Conservation (phyloP, 2,113 vertebrate genomes). For the Gymnorhina tibicen region DNA sequence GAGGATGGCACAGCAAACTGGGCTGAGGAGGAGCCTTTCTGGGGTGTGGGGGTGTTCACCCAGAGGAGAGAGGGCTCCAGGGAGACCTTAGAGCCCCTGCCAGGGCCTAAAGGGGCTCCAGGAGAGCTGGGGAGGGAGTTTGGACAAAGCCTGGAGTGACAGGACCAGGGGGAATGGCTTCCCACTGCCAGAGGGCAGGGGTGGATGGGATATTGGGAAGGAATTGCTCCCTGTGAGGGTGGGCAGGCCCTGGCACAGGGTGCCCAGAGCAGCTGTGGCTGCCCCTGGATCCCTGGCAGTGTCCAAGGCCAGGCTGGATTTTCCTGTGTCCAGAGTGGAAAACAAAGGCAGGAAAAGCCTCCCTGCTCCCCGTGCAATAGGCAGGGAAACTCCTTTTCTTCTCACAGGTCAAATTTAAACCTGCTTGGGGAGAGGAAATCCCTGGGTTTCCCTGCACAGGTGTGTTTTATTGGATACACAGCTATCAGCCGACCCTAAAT, state of each 20-base stretch:
- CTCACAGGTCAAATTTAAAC: no score
- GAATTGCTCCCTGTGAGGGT: background rate
- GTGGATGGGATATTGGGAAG: background rate
- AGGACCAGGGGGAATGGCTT: background rate
- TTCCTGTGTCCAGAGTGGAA: no score
- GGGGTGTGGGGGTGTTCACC: background rate
- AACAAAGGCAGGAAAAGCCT: background rate
- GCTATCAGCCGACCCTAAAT: rapidly evolving
- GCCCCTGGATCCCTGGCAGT: background rate
- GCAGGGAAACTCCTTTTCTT: background rate
- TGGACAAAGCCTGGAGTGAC: rapidly evolving
- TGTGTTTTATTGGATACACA: rapidly evolving
- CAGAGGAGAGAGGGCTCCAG: rapidly evolving
- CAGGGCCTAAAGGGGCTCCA: background rate
- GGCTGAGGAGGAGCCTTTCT: background rate
- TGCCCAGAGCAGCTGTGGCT: background rate
- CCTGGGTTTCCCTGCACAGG: background rate
- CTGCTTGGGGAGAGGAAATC: rapidly evolving
- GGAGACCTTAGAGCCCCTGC: rapidly evolving
- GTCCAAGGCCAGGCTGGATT: background rate
- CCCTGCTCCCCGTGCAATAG: background rate
- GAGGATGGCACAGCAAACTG: background rate
- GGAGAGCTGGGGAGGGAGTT: background rate
- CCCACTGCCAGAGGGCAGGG: background rate
- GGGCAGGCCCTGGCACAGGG: background rate